A percentile compares a stretch with the other conserved stretches of the same genome.
These are phyloP conservation scores for Pipistrellus pygmaeus DNA, from an alignment of 2,797 vertebrate species.

Conservation along the genomic window DNA sequence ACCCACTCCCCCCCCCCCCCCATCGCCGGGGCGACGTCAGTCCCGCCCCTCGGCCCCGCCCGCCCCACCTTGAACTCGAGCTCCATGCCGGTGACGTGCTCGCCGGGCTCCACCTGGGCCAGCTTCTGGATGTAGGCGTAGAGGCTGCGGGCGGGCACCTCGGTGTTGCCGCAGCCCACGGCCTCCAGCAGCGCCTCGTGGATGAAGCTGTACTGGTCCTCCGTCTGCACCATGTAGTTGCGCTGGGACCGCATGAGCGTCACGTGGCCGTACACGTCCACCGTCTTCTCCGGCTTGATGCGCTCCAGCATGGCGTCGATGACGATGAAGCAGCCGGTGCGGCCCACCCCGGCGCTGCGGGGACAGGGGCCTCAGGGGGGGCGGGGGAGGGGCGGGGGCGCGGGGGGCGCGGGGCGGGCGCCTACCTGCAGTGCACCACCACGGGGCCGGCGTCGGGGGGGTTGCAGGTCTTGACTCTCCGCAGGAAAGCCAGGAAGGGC, in stretches of 20 bases:
- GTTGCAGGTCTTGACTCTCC: constrained; percentile 98
- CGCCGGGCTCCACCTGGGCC: constrained; percentile 95
- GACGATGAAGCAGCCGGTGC: constrained; percentile 98
- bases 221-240: constrained; percentile 99
- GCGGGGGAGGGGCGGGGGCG: not conserved
- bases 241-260: constrained; percentile 98
- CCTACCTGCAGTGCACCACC: constrained; percentile 98
- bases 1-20: not conserved
- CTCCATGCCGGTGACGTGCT: constrained; percentile 98
- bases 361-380: not conserved
- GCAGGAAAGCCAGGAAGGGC: constrained; percentile 98
- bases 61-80: constrained; percentile 97
- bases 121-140: constrained; percentile 99
- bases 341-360: constrained; percentile 94
- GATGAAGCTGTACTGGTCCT: constrained; percentile 99
- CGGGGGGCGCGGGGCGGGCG: rapidly evolving
- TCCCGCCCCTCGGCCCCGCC: not conserved
- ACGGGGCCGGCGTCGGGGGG: constrained; percentile 96
- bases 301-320: constrained; percentile 99
- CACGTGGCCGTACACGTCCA: constrained; percentile 98
- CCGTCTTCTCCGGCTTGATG: constrained; percentile 98
- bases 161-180: constrained; percentile 97
- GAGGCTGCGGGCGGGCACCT: constrained; percentile 96
- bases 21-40: rapidly evolving
- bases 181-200: constrained; percentile 98